Conservation (phyloP, 2,113 vertebrate species). For the Rhea pennata region DNA sequence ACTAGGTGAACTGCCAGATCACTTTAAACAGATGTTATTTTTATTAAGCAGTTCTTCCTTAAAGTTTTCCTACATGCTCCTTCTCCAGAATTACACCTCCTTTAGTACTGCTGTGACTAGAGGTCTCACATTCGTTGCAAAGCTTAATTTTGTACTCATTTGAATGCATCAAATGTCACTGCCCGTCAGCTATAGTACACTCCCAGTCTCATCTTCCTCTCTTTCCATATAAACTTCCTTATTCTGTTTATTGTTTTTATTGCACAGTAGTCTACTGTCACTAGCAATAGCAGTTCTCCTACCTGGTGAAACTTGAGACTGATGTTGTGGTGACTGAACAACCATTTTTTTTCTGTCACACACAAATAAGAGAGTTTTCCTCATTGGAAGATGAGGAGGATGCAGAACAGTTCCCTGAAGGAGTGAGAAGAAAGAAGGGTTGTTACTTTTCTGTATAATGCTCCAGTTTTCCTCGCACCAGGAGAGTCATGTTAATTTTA, state of each 20-base stretch:
- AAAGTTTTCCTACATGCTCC: background rate
- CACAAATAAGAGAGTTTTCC: background rate
- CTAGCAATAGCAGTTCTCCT: background rate
- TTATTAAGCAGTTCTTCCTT: background rate
- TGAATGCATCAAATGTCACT: background rate
- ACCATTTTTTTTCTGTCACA: fast-evolving
- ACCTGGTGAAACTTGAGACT: background rate
- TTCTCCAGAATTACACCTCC: background rate
- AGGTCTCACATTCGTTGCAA: background rate
- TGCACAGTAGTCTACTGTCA: background rate
- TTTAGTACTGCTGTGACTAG: background rate
- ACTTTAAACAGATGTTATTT: background rate
- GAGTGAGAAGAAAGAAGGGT: background rate
- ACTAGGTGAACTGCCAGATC: background rate
- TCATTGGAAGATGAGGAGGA: background rate
- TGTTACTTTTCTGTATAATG: background rate
- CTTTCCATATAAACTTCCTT: background rate
- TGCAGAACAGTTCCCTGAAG: fast-evolving
- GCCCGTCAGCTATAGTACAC: background rate
- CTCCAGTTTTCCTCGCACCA: background rate
- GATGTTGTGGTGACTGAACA: background rate
- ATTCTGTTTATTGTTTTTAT: background rate
- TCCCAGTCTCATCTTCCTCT: background rate
- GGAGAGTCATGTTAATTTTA: background rate
- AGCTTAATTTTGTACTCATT: background rate